Evolutionary conservation across 2,888 invertebrate genomes (phyloP).

Genomic region (Stictocephala bisonia): DNA sequence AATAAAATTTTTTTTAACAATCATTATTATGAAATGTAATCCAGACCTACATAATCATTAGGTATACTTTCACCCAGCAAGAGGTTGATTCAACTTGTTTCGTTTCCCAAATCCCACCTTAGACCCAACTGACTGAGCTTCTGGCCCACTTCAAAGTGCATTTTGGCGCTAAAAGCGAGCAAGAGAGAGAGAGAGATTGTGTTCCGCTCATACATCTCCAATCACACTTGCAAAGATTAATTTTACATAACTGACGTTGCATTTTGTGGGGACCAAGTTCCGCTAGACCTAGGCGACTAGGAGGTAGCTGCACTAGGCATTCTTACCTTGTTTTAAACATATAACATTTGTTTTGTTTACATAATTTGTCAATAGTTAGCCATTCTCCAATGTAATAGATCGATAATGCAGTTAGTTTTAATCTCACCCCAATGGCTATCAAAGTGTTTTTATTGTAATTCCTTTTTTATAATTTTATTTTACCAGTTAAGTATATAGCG

Average conservation of each 20-base stretch:
- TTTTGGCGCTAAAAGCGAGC: not conserved
- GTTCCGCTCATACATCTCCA: slow-evolving; percentile 17
- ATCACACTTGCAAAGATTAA: slow-evolving; percentile 40
- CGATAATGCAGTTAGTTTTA: slow-evolving; percentile 1
- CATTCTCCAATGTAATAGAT: not conserved
- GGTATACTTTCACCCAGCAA: too few species aligned
- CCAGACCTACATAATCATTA: too few species aligned
- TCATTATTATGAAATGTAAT: too few species aligned
- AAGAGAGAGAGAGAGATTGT: not conserved
- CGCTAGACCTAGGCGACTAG: too few species aligned
- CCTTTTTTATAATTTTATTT: too few species aligned
- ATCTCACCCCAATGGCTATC: slow-evolving; percentile 22
- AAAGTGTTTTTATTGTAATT: too few species aligned
- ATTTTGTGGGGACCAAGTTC: slow-evolving; percentile 21
- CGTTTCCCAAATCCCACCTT: slow-evolving; percentile 25
- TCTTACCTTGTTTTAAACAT: not conserved
- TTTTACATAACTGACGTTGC: not conserved
- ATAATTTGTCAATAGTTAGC: slow-evolving; percentile 19
- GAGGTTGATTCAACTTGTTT: too few species aligned
- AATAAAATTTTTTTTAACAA: too few species aligned
- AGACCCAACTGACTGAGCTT: slow-evolving; percentile 27
- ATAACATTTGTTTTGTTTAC: not conserved
- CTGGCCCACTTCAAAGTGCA: slow-evolving; percentile 15
- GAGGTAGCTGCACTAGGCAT: slow-evolving; percentile 14
- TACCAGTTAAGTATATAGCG: too few species aligned